Percentiles rank a stretch among this genome's conserved stretches.
Conservation (phyloP, 2,797 vertebrate species). For the Manis pentadactyla region DNA sequence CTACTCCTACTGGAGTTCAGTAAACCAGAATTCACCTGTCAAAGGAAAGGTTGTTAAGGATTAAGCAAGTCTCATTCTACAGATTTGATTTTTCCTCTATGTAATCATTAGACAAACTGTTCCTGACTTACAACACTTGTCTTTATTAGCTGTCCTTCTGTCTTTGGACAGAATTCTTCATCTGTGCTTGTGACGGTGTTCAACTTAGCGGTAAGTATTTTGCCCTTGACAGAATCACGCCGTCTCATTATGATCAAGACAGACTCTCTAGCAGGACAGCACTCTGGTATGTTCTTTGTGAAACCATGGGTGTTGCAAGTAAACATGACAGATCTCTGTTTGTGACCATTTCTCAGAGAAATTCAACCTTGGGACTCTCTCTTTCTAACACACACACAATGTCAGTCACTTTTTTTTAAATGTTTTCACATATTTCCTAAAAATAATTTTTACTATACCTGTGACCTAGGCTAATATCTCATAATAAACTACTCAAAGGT, state of each 20-base stretch:
- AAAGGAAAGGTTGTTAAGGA: background rate
- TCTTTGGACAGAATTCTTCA: background rate
- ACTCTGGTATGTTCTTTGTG: background rate
- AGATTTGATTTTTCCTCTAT: background rate
- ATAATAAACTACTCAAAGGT: background rate
- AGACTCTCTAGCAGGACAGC: background rate
- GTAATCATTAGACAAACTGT: background rate
- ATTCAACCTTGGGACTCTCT: background rate
- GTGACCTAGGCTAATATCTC: background rate
- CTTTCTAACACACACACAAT: background rate
- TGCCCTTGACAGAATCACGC: background rate
- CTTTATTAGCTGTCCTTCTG: background rate
- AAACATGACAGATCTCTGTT: background rate
- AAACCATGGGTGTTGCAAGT: background rate
- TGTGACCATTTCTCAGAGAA: slow-evolving; percentile 18
- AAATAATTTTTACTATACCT: background rate
- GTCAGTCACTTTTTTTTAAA: background rate
- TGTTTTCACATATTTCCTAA: background rate
- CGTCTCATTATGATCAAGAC: background rate
- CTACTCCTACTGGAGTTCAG: background rate
- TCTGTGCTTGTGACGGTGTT: background rate
- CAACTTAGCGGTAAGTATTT: background rate
- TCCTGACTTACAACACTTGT: background rate
- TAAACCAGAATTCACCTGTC: background rate
- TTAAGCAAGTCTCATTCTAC: background rate